Percentiles rank a stretch among this genome's conserved stretches.
Evolutionary conservation across 2,797 vertebrate species (phyloP).

Genomic region (Vireo griseus): DNA sequence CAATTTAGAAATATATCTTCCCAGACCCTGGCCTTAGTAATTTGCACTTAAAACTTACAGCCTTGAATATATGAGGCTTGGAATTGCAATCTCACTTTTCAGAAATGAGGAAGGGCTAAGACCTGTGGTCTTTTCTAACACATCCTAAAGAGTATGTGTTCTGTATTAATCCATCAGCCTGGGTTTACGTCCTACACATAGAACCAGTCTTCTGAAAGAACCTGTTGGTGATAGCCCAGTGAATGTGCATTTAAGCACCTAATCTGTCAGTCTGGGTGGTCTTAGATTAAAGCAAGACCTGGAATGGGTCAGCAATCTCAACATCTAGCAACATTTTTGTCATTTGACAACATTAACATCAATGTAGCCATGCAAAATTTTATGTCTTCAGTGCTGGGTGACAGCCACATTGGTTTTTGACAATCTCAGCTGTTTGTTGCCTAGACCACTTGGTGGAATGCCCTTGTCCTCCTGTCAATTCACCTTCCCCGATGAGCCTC

Average conservation of each 20-base stretch:
- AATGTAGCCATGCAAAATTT: neutral
- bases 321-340: neutral
- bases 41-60: neutral
- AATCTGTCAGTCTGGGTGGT: neutral
- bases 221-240: neutral
- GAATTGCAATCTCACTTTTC: neutral
- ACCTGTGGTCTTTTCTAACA: neutral
- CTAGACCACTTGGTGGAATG: neutral
- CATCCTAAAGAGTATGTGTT: neutral
- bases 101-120: neutral
- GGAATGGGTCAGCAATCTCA: neutral
- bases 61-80: neutral
- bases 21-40: neutral
- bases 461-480: neutral
- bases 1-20: neutral
- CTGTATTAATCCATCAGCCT: neutral
- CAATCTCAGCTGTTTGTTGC: neutral
- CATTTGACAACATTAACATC: neutral
- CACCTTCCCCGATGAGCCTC: neutral
- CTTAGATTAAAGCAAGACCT: neutral
- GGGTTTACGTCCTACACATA: neutral
- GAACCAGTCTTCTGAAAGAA: neutral
- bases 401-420: neutral
- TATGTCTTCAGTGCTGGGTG: neutral
- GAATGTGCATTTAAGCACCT: neutral